Evolutionary conservation across 2,113 vertebrate species (phyloP).

Genomic region (Spea bombifrons): DNA sequence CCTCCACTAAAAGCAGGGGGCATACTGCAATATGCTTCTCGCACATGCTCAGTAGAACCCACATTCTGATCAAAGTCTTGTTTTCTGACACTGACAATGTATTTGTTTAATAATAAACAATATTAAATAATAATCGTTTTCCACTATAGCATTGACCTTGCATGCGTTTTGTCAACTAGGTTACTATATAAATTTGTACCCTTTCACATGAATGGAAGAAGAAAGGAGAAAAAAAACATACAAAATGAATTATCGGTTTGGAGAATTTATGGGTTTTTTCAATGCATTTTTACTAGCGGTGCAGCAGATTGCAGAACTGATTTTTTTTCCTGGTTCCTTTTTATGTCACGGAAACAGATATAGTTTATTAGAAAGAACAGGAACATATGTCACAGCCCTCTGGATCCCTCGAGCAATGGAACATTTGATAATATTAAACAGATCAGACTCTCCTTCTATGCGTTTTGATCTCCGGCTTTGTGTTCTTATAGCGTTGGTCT

Average conservation of each 20-base stretch:
- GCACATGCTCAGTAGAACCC: too few species aligned
- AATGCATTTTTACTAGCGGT: neutral
- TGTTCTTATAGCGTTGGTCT: slow-evolving; percentile 7
- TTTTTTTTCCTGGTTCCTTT: neutral
- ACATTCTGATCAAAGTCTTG: too few species aligned
- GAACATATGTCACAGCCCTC: neutral
- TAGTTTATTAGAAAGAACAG: neutral
- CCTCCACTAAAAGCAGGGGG: too few species aligned
- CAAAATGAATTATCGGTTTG: neutral
- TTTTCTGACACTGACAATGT: too few species aligned
- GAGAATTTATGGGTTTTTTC: neutral
- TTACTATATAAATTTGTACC: too few species aligned
- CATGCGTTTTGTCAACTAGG: too few species aligned
- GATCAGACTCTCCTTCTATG: slow-evolving; percentile 1
- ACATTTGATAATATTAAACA: slow-evolving; percentile 18
- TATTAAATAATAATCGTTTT: too few species aligned
- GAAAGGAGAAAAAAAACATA: neutral
- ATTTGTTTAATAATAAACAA: too few species aligned
- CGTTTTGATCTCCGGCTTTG: slow-evolving; percentile 11
- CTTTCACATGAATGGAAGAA: too few species aligned
- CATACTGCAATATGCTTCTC: too few species aligned
- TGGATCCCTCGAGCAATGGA: neutral
- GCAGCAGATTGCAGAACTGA: neutral
- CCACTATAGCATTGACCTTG: too few species aligned
- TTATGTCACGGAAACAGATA: neutral